Conservation (phyloP, 2,888 invertebrate species). For the Abrostola tripartita region DNA sequence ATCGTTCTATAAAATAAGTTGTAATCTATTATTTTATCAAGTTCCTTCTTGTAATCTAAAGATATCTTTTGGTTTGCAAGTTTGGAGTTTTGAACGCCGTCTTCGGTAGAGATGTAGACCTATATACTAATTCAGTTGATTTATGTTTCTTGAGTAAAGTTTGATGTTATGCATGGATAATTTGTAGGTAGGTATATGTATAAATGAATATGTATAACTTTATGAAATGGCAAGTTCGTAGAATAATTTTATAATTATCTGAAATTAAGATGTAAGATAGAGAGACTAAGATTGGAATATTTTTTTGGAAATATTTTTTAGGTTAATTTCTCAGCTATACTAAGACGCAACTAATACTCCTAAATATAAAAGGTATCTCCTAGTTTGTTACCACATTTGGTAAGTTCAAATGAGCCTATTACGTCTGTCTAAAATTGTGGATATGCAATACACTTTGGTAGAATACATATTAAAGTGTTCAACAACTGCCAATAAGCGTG, state of each 20-base stretch:
- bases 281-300: too few species aligned
- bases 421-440: too few species aligned
- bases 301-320: too few species aligned
- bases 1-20: not conserved
- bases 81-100: too few species aligned
- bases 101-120: not conserved
- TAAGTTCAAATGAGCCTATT: too few species aligned
- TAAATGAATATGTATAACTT: not conserved
- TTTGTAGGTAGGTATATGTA: not conserved
- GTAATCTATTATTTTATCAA: not conserved
- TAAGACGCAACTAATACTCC: too few species aligned
- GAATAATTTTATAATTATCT: not conserved
- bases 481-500: constrained; percentile 15
- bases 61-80: not conserved
- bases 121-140: not conserved
- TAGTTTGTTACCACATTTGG: too few species aligned
- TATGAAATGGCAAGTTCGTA: not conserved
- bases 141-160: not conserved
- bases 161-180: not conserved
- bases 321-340: too few species aligned
- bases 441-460: too few species aligned
- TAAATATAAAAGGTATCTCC: too few species aligned
- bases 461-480: too few species aligned
- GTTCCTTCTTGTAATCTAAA: not conserved
- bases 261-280: too few species aligned